These are phyloP conservation scores for Bergia puertoricense DNA, from an alignment of 92 coral and sea anemone genomes.

Conservation along the genomic window DNA sequence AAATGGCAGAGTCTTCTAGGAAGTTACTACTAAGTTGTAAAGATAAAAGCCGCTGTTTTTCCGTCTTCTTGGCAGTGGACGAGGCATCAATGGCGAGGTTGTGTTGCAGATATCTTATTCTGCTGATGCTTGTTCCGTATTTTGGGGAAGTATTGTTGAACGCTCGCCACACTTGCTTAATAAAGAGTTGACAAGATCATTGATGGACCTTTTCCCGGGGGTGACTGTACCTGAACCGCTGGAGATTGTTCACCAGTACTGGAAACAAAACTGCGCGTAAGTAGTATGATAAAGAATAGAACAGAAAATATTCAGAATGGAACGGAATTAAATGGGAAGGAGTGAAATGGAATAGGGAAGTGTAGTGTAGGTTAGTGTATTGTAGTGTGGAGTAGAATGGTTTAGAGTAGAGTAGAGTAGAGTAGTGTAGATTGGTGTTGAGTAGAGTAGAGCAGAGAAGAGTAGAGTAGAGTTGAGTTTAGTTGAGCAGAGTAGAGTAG, in stretches of 20 bases:
- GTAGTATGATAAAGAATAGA: not conserved
- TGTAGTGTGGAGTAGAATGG: too few relatives aligned
- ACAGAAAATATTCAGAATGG: too few relatives aligned
- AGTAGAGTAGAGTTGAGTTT: too few relatives aligned
- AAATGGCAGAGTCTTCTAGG: too few relatives aligned
- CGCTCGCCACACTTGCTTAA: not conserved
- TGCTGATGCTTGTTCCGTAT: not conserved
- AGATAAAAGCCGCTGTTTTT: not conserved
- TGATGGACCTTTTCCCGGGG: conserved; percentile 28
- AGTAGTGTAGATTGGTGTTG: too few relatives aligned
- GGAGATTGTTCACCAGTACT: conserved; percentile 31
- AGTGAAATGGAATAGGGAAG: too few relatives aligned
- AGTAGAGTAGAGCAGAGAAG: too few relatives aligned
- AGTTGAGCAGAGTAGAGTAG: too few relatives aligned
- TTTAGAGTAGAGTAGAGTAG: too few relatives aligned
- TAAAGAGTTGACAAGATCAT: conserved; percentile 11
- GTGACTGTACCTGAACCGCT: conserved; percentile 38
- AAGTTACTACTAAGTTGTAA: too few relatives aligned
- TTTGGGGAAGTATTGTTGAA: conserved; percentile 10
- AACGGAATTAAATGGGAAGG: too few relatives aligned
- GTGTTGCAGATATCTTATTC: conserved; percentile 16
- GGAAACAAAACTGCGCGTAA: conserved; percentile 34
- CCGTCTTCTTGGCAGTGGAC: not conserved
- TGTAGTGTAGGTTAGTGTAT: too few relatives aligned
- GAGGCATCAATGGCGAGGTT: conserved; percentile 11